phyloP scores from a whole-genome alignment of 2,113 vertebrate species.

The Condylura cristata region DNA sequence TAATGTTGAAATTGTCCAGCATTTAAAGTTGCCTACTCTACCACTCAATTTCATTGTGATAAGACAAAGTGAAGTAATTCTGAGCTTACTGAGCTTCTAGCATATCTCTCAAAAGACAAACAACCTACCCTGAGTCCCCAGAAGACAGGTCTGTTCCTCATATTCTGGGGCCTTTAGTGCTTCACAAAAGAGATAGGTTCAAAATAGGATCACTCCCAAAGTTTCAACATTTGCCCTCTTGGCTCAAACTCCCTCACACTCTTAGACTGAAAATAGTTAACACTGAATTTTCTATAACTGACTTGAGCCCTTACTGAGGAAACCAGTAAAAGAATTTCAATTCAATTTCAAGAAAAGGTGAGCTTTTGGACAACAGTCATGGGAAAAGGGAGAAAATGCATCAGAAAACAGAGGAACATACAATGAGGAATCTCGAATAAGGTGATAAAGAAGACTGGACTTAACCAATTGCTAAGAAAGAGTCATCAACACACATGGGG shows the following conservation, averaged over 20 bases:
- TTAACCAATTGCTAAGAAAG: not conserved
- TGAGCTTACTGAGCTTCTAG: not conserved
- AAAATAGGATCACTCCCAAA: not conserved
- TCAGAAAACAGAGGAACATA: not conserved
- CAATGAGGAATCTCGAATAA: not conserved
- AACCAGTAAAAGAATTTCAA: constrained; percentile 13
- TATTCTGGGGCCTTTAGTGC: not conserved
- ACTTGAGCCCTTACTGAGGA: not conserved
- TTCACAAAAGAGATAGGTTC: not conserved
- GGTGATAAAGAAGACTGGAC: not conserved
- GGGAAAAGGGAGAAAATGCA: no score
- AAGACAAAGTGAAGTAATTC: not conserved
- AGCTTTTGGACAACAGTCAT: not conserved
- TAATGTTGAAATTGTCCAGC: not conserved
- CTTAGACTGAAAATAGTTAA: not conserved
- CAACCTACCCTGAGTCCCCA: not conserved
- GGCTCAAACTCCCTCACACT: not conserved
- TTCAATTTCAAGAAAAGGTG: not conserved
- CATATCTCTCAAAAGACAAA: not conserved
- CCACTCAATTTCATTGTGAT: not conserved
- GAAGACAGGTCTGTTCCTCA: not conserved
- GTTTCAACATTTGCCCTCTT: not conserved
- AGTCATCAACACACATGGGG: not conserved
- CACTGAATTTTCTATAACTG: not conserved
- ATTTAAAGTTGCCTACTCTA: not conserved